Evolutionary conservation across 2,888 invertebrate genomes (phyloP).

Genomic region (Ophraella communa): DNA sequence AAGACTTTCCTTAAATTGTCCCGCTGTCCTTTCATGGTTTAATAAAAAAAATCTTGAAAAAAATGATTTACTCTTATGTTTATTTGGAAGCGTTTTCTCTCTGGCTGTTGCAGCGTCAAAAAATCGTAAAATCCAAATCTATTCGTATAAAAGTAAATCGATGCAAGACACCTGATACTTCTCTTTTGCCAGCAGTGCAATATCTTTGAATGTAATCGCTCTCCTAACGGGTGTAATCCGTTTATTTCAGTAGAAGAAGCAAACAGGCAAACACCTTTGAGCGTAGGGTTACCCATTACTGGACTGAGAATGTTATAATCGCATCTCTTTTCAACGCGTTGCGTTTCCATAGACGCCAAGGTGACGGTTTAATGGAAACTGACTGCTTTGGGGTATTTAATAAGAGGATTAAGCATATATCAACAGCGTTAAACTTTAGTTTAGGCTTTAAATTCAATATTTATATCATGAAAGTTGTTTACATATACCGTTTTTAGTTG

Average conservation of each 20-base stretch:
- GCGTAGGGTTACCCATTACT: conserved; percentile 26
- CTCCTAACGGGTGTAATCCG: conserved; percentile 24
- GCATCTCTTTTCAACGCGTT: conserved; percentile 16
- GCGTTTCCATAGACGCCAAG: conserved; percentile 20
- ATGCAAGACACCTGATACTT: conserved; percentile 18
- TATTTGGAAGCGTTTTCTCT: too few species aligned
- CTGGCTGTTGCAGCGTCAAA: background rate
- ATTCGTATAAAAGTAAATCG: conserved; percentile 3
- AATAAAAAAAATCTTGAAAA: too few species aligned
- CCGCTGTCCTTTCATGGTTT: too few species aligned
- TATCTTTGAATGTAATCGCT: conserved; percentile 17
- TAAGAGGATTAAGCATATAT: conserved; percentile 15
- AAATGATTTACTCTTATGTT: too few species aligned
- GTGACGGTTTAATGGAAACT: conserved; percentile 12
- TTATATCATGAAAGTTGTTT: too few species aligned
- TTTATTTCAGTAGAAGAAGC: conserved; percentile 25
- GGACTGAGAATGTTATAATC: conserved; percentile 24
- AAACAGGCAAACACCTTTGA: conserved; percentile 27
- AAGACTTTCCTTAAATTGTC: too few species aligned
- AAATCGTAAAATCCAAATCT: background rate
- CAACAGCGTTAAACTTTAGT: background rate
- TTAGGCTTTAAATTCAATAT: too few species aligned
- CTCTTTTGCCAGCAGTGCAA: background rate
- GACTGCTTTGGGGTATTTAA: background rate
- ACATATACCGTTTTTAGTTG: too few species aligned